phyloP scores from a whole-genome alignment of 1,140 invertebrate species.

The Littorina saxatilis region DNA sequence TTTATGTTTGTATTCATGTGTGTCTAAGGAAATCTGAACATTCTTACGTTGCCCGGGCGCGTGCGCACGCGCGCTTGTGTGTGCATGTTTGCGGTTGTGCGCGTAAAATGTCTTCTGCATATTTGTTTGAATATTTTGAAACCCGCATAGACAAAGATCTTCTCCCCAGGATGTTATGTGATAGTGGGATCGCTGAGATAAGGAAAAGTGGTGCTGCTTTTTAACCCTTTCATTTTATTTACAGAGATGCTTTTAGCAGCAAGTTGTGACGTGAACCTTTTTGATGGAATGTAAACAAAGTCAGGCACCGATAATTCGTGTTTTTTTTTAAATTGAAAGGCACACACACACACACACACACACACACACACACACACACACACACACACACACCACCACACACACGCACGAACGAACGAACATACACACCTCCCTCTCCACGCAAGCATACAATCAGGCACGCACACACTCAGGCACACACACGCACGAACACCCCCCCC shows the following conservation, averaged over 20 bases:
- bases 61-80: too few species aligned
- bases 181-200: neutral
- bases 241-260: neutral
- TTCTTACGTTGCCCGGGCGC: too few species aligned
- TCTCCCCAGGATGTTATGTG: neutral
- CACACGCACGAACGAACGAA: neutral
- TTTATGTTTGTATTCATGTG: too few species aligned
- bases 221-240: neutral
- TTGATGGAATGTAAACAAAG: neutral
- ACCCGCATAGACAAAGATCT: too few species aligned
- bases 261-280: neutral
- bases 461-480: neutral
- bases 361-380: neutral
- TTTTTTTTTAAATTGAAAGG: too few species aligned
- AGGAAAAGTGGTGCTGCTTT: neutral
- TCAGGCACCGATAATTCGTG: neutral
- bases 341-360: neutral
- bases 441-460: neutral
- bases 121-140: too few species aligned
- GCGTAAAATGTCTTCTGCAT: too few species aligned
- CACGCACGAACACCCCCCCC: too few species aligned
- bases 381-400: conserved; percentile 1
- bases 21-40: too few species aligned
- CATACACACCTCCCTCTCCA: neutral
- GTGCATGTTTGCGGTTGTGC: too few species aligned